Evolutionary conservation across 2,888 invertebrate species (phyloP), one percentile per base, ranked within the genome.

Genomic region (Lepidochrysops patricia): DNA sequence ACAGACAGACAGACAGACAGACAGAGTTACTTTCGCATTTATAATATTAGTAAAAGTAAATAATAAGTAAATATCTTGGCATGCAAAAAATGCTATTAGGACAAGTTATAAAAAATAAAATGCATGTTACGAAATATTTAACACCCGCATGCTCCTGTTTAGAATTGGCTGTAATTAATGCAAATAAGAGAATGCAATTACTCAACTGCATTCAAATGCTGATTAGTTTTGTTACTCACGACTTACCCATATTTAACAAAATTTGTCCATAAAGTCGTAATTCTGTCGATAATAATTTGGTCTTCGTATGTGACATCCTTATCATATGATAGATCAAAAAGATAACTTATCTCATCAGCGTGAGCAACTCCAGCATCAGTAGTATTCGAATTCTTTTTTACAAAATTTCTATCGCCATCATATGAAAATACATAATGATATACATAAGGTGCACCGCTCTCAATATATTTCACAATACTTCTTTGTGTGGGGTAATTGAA

Each of bases 231-330:
- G n/a, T 34, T 34, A 23, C 1, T 26, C 2, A 27, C 15, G 9
- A 15, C 29, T 29, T 32, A 54, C 54, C 54, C 19, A 15, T 54
- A 19, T 54, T 54, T 54, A 4, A 19, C 54, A 29, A 54, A 54
- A 12, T 54, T 54, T 9, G 54, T 54, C 54, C 29, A 54, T 19
- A 54, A 19, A 54, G 54, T 54, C 9, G 54, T 54, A 2, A 32
- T 54, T 19, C 54, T 54, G 32, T 54, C 54, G 9, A 54, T 32
- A 4, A 54, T 32, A 13, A 54, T 15, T 19, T 54, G 32, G 19
- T 54, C 54, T 29, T 29, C 54, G 1, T 29, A 3, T 5, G 69
- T 75, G 69, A 57, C 2, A n/a, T 29, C 19, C 19, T 54, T 54
- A 29, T 54, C 54, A 12, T 32, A 54, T 5, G 54, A 54, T 1